A percentile compares a stretch with the other conserved stretches of the same genome.
Conservation (phyloP, 2,888 invertebrate genomes). For the Salticus scenicus region DNA sequence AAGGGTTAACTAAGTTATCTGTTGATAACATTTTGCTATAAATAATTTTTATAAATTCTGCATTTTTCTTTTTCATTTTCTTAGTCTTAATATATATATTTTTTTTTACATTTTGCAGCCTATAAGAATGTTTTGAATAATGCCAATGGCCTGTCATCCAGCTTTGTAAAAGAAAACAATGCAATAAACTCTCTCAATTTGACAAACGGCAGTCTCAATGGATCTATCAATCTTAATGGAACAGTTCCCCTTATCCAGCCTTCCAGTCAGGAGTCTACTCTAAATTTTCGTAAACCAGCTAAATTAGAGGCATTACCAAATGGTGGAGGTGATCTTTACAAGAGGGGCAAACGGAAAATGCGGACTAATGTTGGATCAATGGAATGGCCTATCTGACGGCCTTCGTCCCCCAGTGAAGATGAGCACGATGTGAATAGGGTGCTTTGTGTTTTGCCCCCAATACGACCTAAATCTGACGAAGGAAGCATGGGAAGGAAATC, state of each 20-base stretch:
- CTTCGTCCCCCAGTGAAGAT: conserved; percentile 55
- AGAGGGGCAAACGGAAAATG: conserved; percentile 67
- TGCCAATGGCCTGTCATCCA: conserved; percentile 24
- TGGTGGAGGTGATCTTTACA: conserved; percentile 72
- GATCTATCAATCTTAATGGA: conserved; percentile 3
- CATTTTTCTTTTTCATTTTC: no score
- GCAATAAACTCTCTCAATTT: conserved; percentile 41
- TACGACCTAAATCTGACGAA: conserved; percentile 65
- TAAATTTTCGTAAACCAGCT: conserved; percentile 75
- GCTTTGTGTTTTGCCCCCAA: conserved; percentile 57
- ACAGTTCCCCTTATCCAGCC: conserved; percentile 61
- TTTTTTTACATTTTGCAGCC: conserved; percentile 31
- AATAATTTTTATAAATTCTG: no score
- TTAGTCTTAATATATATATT: no score
- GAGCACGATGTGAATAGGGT: conserved; percentile 54
- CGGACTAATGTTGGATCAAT: conserved; percentile 42
- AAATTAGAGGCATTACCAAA: conserved; percentile 77
- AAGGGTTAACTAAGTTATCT: no score
- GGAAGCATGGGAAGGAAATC: conserved; percentile 36
- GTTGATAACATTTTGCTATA: no score
- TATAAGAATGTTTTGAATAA: conserved; percentile 37
- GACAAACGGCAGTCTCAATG: conserved; percentile 10
- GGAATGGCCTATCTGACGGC: conserved; percentile 69
- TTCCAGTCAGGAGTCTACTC: conserved; percentile 73
- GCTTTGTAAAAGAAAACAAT: conserved; percentile 52